A percentile compares a stretch with the other conserved stretches of the same genome.
phyloP scores from a whole-genome alignment of 2,113 vertebrate genomes.

The Callorhinus ursinus region DNA sequence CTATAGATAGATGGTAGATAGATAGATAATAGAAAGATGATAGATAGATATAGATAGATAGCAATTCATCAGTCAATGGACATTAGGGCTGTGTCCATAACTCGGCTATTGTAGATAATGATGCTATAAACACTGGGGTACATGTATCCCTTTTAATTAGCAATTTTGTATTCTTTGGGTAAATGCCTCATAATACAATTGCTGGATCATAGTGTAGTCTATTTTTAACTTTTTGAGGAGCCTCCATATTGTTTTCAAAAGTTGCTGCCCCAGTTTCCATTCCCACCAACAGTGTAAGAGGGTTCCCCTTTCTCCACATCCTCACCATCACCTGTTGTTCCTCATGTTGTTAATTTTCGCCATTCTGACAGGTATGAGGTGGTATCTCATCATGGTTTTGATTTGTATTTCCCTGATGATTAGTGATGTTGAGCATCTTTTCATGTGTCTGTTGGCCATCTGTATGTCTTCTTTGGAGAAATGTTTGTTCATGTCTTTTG shows the following conservation, averaged over 20 bases:
- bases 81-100: background rate
- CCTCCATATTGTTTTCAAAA: background rate
- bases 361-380: background rate
- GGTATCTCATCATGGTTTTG: background rate
- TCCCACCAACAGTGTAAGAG: background rate
- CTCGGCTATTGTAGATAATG: background rate
- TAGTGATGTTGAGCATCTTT: background rate
- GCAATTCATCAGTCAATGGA: background rate
- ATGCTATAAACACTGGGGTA: background rate
- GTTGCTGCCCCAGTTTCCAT: background rate
- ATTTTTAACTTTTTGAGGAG: background rate
- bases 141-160: background rate
- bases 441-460: background rate
- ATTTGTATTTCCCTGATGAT: background rate
- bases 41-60: background rate
- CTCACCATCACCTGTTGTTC: background rate
- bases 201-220: background rate
- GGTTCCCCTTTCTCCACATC: background rate
- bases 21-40: too few relatives aligned
- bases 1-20: too few relatives aligned
- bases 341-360: background rate
- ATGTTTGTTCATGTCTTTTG: background rate
- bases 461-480: background rate
- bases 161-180: background rate
- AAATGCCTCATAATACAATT: background rate